Base-by-base conservation (phyloP, 2,113 vertebrate species). In the Psilopogon haemacephalus region DNA sequence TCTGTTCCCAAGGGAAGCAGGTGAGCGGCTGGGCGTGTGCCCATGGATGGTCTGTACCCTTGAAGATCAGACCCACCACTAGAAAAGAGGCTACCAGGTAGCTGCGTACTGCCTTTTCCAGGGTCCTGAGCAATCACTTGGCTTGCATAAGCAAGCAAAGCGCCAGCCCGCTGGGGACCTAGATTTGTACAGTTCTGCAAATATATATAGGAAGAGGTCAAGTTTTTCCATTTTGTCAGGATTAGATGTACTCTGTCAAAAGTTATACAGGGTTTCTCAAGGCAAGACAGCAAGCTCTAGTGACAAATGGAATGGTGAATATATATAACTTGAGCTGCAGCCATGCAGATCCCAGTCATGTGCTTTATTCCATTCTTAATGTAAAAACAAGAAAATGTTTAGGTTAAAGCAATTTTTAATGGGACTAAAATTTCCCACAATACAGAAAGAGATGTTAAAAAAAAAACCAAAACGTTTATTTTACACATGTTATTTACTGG, bases 231-330 rank as follows among this genome's bases (percentile, higher is more conserved):
- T 93, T 94, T 92, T 88, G 30, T 70, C 75, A 46, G 94, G 56
- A 79, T 88, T 94, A 92, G 62, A 54, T 87, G 75, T 76, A 91
- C 81, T 72, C 86, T 92, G 52, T 76, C 52, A 74, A 80, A 92
- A 82, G 78, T 94, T 91, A 76, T 54, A 37, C 15, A 26, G 89
- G 8, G 55, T 91, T 95, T 91, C 88, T 59, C 42, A 76, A 81
- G 90, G 79, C 75, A 88, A 91, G 38, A 44, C 81, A 81, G 84
- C 77, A 83, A 95, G 67, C 74, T 94, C 70, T 23, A 85, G 77
- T 42, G 91, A 89, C 19, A 93, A 93, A 93, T 62, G 77, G 79
- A 92, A 92, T 85, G 68, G 44, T 86, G 91, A 94, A 89, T 86
- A 89, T 81, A n/a, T 81, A n/a, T 71, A 74, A 73, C 11, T 32